Evolutionary conservation across 1,140 invertebrate species (phyloP).

Genomic region (Conopomorpha cramerella): DNA sequence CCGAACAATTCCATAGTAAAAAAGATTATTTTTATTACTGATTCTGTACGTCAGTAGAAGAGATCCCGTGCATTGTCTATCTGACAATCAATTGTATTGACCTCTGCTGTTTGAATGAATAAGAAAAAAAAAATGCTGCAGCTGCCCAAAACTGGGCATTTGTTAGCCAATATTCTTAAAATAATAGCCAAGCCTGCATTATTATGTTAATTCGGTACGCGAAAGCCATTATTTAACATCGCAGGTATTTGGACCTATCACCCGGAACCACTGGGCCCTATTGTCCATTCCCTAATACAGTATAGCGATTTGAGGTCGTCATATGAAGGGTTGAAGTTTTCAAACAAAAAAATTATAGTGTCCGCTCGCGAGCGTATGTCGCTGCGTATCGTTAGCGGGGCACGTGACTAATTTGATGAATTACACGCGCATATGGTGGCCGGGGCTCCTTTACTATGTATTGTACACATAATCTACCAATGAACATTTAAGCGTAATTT

Average conservation of each 20-base stretch:
- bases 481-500: too few species aligned
- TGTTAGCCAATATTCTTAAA: constrained; percentile 40
- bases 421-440: constrained; percentile 5
- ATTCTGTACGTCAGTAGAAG: too few species aligned
- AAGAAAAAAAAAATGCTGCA: constrained; percentile 39
- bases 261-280: constrained; percentile 18
- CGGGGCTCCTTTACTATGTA: too few species aligned
- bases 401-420: constrained; percentile 47
- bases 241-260: constrained; percentile 37
- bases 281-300: constrained; percentile 20
- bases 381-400: constrained; percentile 2
- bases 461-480: too few species aligned
- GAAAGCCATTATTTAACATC: constrained; percentile 34
- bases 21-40: too few species aligned
- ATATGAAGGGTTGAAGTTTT: constrained; percentile 16
- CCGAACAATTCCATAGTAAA: too few species aligned
- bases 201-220: constrained; percentile 40
- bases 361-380: too few species aligned
- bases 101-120: too few species aligned
- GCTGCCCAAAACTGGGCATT: constrained; percentile 27
- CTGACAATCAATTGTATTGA: too few species aligned
- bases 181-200: constrained; percentile 41
- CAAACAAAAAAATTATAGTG: not conserved
- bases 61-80: too few species aligned
- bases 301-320: constrained; percentile 9